These are phyloP conservation scores for Oreochromis aureus DNA, from an alignment of 2,113 vertebrate species.

Conservation along the genomic window DNA sequence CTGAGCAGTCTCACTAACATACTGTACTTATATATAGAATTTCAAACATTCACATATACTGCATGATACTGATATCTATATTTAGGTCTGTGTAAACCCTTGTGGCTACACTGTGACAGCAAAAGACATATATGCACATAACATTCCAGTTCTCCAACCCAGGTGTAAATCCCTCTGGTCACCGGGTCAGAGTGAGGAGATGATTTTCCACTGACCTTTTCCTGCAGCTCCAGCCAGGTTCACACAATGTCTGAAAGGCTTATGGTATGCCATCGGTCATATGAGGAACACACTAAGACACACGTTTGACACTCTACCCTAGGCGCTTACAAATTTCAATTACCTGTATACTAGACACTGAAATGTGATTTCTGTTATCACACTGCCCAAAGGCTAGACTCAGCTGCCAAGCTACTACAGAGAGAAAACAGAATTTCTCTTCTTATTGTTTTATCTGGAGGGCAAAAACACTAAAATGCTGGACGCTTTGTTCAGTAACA, in stretches of 20 bases:
- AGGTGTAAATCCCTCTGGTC: constrained; percentile 7
- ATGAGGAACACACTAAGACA: constrained; percentile 4
- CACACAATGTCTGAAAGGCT: constrained; percentile 37
- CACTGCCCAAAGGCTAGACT: constrained; percentile 12
- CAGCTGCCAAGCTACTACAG: not conserved
- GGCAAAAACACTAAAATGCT: not conserved
- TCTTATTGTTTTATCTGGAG: not conserved
- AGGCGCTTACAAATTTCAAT: constrained; percentile 46
- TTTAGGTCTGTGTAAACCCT: not conserved
- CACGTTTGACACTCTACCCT: not conserved
- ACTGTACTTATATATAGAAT: not conserved
- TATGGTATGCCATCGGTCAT: constrained; percentile 15
- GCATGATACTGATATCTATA: not conserved
- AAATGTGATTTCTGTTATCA: constrained; percentile 46
- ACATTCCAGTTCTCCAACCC: not conserved
- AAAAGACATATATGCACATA: not conserved
- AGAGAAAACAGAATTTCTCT: not conserved
- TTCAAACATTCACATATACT: not conserved
- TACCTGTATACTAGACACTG: constrained; percentile 36
- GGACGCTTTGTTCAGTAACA: not conserved
- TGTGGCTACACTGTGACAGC: not conserved
- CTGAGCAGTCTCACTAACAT: not conserved
- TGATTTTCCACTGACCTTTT: constrained; percentile 24
- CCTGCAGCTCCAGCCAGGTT: constrained; percentile 9
- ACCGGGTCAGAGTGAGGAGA: not conserved